These are phyloP conservation scores for Acromyrmex charruanus DNA, from an alignment of 1,140 invertebrate genomes.

Conservation along the genomic window DNA sequence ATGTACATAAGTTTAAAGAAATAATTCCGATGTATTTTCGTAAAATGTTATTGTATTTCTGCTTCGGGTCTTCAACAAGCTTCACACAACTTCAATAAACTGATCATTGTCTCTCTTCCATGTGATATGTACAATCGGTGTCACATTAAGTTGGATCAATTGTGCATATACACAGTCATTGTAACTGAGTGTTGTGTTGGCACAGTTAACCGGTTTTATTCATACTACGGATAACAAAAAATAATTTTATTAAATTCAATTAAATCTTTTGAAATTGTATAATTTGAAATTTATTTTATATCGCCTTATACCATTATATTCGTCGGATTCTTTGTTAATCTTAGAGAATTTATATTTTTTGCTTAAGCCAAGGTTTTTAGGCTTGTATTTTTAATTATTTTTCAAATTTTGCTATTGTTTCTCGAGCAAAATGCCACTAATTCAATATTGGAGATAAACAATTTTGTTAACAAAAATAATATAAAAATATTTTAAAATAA, in stretches of 20 bases:
- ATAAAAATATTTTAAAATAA: too few species aligned
- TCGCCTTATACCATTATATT: not conserved
- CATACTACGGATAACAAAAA: not conserved
- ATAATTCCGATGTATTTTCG: conserved; percentile 65
- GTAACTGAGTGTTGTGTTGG: not conserved
- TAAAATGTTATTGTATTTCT: conserved; percentile 41
- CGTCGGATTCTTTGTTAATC: not conserved
- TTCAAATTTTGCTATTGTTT: not conserved
- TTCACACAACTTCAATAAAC: conserved; percentile 21
- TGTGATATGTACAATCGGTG: conserved; percentile 58
- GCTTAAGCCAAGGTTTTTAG: not conserved
- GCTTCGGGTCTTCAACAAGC: not conserved
- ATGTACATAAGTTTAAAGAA: conserved; percentile 43
- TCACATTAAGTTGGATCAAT: not conserved
- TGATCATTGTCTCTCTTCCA: conserved; percentile 54
- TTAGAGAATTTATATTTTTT: not conserved
- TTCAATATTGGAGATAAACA: not conserved
- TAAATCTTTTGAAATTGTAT: not conserved
- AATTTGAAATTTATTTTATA: not conserved
- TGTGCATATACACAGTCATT: not conserved
- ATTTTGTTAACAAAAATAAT: too few species aligned
- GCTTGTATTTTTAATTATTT: not conserved
- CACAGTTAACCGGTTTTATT: not conserved
- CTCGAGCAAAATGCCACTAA: not conserved
- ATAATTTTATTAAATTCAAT: not conserved